Evolutionary conservation across 2,888 invertebrate species (phyloP), one percentile per base, ranked within the genome.

Genomic region (Diabrotica balteata): DNA sequence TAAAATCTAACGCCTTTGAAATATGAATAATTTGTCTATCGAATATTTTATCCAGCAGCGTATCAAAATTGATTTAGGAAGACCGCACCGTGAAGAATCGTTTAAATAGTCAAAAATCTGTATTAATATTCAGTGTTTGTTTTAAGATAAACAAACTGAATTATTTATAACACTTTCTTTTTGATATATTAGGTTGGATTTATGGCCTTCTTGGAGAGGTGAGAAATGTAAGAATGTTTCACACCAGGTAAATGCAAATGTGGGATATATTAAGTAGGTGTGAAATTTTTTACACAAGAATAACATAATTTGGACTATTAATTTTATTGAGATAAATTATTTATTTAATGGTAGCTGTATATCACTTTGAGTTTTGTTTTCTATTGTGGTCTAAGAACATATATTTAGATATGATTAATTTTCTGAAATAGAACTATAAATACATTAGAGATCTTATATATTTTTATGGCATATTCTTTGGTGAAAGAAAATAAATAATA

Each of bases 141-240:
- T 67, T 67, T 67, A 67, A 58, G 32, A 63, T 44, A 52, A 58
- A 53, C 58, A 59, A 58, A 32, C 10, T 46, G 59, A 67, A 67
- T 67, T 62, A 67, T 67, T 62, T 67, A 62, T 66, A 49, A 42
- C 46, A 59, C 64, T 58, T 64, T 58, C 50, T 50, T 57, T 63
- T 63, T 63, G 63, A 63, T 63, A 63, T 63, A 57, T 54, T 42
- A 32, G 32, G n/a, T 54, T 32, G 8, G 32, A 54, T 47, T 8
- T 47, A 54, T 42, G 32, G 22, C 54, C 42, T 42, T 44, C 58
- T 64, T 32, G 11, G 58, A 66, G 60, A 67, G 66, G 67, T 59
- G 70, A 67, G 67, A 64, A 66, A 70, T 57, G 60, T 64, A 51
- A 49, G 49, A 55, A 64, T 70, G 67, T 60, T 67, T 70, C 67